These are phyloP conservation scores for Drosophila jambulina DNA, from an alignment of 1,140 invertebrate genomes.

Conservation along the genomic window DNA sequence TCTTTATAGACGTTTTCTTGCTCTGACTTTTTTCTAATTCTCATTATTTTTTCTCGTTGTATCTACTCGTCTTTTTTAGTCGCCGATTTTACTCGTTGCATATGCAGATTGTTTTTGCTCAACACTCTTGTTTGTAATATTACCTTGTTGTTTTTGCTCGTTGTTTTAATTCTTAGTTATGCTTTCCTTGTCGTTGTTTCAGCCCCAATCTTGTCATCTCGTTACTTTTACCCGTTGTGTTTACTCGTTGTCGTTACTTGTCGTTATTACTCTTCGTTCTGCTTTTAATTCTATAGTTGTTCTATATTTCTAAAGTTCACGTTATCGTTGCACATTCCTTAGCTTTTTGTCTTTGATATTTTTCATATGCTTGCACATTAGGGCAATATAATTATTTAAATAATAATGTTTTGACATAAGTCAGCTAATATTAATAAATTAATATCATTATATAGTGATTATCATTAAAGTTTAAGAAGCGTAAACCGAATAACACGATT, in stretches of 20 bases:
- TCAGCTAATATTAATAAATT: not conserved
- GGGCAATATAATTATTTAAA: not conserved
- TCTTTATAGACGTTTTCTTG: not conserved
- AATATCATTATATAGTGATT: not conserved
- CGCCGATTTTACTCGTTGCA: not conserved
- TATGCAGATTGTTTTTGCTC: too few species aligned
- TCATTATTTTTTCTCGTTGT: too few species aligned
- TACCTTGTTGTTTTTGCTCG: too few species aligned
- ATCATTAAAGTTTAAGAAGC: not conserved
- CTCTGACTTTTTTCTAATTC: not conserved
- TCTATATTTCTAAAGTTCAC: too few species aligned
- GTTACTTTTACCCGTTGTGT: too few species aligned
- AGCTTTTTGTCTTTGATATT: not conserved
- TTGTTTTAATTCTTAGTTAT: too few species aligned
- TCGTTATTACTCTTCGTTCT: not conserved
- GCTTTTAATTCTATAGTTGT: too few species aligned
- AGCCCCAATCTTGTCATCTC: too few species aligned
- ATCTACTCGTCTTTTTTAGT: not conserved
- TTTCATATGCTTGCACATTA: not conserved
- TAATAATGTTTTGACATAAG: not conserved
- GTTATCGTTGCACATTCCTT: too few species aligned
- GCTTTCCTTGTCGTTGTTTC: too few species aligned
- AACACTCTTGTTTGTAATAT: too few species aligned
- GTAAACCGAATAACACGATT: not conserved
- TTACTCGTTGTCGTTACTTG: not conserved